Conservation (phyloP, 2,797 vertebrate species). For the Sebastes glaucus region DNA sequence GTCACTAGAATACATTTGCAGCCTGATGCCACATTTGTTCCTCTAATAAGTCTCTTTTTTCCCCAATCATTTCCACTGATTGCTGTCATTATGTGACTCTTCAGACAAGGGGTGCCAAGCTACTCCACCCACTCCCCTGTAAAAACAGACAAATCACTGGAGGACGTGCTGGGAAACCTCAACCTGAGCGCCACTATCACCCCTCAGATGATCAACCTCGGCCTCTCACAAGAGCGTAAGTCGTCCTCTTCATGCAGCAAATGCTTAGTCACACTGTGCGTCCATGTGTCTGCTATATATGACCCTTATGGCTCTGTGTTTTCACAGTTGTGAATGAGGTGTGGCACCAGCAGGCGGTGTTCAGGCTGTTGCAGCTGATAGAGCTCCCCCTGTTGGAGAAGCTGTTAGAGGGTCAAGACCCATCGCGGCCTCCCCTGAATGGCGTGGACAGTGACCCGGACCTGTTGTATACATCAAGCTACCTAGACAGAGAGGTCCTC, state of each 20-base stretch:
- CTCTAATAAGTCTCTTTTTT: conserved; percentile 6
- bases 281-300: background rate
- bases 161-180: conserved; percentile 91
- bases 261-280: background rate
- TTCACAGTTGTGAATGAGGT: conserved; percentile 90
- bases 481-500: conserved; percentile 93
- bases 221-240: conserved; percentile 89
- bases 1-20: background rate
- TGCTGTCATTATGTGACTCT: conserved; percentile 52
- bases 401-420: conserved; percentile 84
- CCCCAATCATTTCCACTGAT: conserved; percentile 40
- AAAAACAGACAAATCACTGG: conserved; percentile 86
- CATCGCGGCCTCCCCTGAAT: conserved; percentile 68
- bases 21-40: conserved; percentile 8
- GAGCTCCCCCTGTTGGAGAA: conserved; percentile 94
- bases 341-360: conserved; percentile 95
- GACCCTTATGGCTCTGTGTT: background rate
- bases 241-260: background rate
- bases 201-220: conserved; percentile 84
- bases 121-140: conserved; percentile 80
- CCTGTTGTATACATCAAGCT: conserved; percentile 87
- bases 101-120: conserved; percentile 81
- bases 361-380: conserved; percentile 92
- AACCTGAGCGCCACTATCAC: conserved; percentile 86
- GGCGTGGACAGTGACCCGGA: conserved; percentile 82